Evolutionary conservation across 2,888 invertebrate genomes (phyloP).

Genomic region (Belgica antarctica): DNA sequence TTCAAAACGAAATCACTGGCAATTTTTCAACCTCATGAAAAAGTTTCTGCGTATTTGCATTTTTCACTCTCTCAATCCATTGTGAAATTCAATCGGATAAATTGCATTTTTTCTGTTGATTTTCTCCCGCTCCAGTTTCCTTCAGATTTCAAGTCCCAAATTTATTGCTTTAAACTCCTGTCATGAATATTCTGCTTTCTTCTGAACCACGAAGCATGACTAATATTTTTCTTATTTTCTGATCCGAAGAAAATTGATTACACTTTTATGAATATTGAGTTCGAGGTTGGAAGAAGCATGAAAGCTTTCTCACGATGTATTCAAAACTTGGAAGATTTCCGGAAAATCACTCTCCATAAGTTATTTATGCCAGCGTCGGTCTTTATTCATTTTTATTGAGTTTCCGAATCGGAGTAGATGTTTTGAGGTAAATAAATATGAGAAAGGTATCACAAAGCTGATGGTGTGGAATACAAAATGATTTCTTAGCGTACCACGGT

Average conservation of each 20-base stretch:
- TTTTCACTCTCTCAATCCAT: background rate
- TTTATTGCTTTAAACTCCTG: constrained; percentile 2
- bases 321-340: background rate
- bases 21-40: background rate
- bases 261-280: background rate
- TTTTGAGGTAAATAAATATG: too few species aligned
- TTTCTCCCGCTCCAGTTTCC: background rate
- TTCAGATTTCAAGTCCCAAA: background rate
- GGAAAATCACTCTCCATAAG: background rate
- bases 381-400: background rate
- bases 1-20: background rate
- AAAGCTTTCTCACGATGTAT: background rate
- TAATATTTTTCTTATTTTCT: background rate
- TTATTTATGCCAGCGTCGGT: background rate
- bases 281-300: background rate
- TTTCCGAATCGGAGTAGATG: too few species aligned
- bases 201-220: background rate
- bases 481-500: too few species aligned
- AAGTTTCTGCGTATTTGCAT: background rate
- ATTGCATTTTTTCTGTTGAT: constrained; percentile 3
- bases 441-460: too few species aligned
- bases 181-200: background rate
- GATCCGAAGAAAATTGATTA: background rate
- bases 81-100: constrained; percentile 8
- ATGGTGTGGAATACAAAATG: too few species aligned